phyloP scores from a whole-genome alignment of 2,113 vertebrate species.

The Menura novaehollandiae region DNA sequence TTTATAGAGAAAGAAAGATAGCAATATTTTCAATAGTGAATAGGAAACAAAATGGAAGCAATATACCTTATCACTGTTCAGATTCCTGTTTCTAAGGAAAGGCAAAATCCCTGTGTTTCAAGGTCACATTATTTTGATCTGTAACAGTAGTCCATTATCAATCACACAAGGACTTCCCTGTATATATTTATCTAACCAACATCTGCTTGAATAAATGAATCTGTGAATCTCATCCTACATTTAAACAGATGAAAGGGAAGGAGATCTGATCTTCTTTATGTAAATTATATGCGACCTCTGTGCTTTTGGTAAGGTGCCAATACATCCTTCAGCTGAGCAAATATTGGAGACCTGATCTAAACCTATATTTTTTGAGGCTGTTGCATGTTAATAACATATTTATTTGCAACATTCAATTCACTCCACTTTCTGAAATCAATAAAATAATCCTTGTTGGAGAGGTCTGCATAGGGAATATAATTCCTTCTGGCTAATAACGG shows the following conservation, averaged over 20 bases:
- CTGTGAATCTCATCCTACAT: not conserved
- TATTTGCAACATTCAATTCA: slow-evolving; percentile 35
- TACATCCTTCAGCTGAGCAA: not conserved
- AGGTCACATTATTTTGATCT: not conserved
- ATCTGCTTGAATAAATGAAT: not conserved
- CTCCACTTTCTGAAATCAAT: slow-evolving; percentile 27
- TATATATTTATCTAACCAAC: not conserved
- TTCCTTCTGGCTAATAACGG: not conserved
- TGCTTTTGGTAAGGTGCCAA: not conserved
- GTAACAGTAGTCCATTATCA: not conserved
- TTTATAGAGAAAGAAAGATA: not conserved
- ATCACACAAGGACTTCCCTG: not conserved
- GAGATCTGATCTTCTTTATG: not conserved
- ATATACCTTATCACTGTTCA: not conserved
- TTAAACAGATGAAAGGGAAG: not conserved
- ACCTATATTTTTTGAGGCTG: not conserved
- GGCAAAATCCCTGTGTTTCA: not conserved
- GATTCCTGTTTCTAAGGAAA: not conserved
- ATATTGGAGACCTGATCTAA: not conserved
- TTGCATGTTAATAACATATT: not conserved
- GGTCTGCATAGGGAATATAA: not conserved
- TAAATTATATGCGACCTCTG: not conserved
- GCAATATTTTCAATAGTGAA: not conserved
- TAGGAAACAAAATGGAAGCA: not conserved
- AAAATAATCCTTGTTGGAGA: slow-evolving; percentile 1